phyloP scores from a whole-genome alignment of 2,797 vertebrate genomes.

The Stomatorhinus walkeri region DNA sequence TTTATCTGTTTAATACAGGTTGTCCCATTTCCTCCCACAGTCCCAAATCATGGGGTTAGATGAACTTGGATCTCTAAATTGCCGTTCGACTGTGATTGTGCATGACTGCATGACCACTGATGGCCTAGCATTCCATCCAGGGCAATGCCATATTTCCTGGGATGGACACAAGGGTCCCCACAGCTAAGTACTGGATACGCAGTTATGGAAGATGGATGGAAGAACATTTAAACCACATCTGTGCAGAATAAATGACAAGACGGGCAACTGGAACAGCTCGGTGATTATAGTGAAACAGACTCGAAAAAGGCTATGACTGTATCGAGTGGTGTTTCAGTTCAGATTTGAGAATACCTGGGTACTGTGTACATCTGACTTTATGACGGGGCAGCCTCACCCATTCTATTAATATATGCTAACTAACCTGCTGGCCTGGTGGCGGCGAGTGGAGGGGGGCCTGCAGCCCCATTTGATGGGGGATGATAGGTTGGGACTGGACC shows the following conservation, averaged over 20 bases:
- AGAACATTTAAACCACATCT: background rate
- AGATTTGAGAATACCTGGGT: background rate
- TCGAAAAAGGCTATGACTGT: background rate
- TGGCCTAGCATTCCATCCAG: background rate
- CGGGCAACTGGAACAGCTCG: background rate
- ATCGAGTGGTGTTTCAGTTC: background rate
- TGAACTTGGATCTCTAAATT: background rate
- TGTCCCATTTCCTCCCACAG: background rate
- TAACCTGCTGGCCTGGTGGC: conserved; percentile 88
- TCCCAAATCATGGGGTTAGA: background rate
- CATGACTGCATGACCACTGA: background rate
- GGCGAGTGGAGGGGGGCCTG: conserved; percentile 88
- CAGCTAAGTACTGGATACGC: background rate
- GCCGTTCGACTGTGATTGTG: background rate
- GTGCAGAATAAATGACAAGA: background rate
- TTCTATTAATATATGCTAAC: conserved; percentile 30
- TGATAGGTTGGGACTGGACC: conserved; percentile 86
- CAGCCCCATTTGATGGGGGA: conserved; percentile 92
- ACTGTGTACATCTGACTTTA: background rate
- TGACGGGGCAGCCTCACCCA: background rate
- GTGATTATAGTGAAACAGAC: background rate
- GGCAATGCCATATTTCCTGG: background rate
- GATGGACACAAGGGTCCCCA: background rate
- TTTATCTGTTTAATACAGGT: background rate
- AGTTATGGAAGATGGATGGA: background rate